These are phyloP conservation scores for Trissolcus japonicus DNA, from an alignment of 2,888 invertebrate genomes.

Conservation along the genomic window DNA sequence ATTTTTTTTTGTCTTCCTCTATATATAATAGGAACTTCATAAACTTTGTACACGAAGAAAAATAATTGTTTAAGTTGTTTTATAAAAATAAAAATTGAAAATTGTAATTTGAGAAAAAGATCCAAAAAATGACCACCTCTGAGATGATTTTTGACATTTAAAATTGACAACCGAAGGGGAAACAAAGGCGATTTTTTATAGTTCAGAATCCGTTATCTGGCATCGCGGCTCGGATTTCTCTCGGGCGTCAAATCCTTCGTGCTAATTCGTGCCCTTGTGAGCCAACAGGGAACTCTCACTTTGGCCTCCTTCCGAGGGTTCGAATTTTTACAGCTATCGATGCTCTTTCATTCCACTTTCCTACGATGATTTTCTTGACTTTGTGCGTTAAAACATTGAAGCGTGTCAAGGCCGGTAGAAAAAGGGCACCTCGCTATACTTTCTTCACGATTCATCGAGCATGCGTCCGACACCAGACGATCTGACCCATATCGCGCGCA, in stretches of 20 bases:
- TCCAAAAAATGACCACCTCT: no score
- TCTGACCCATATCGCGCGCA: slow-evolving; percentile 36
- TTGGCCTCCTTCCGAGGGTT: slow-evolving; percentile 37
- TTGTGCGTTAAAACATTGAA: slow-evolving; percentile 49
- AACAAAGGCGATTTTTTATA: slow-evolving; percentile 19
- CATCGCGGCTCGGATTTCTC: slow-evolving; percentile 24
- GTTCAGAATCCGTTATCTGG: slow-evolving; percentile 16
- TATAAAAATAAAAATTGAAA: neutral
- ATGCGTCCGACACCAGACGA: slow-evolving; percentile 23
- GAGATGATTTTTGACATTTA: slow-evolving; percentile 2
- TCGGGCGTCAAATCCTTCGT: slow-evolving; percentile 22
- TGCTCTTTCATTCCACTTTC: slow-evolving; percentile 52
- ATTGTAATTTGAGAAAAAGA: no score
- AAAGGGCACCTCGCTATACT: slow-evolving; percentile 51
- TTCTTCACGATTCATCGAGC: slow-evolving; percentile 48
- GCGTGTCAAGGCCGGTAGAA: slow-evolving; percentile 56
- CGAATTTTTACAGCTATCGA: slow-evolving; percentile 39
- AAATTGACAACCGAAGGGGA: slow-evolving; percentile 5
- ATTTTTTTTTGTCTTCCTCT: no score
- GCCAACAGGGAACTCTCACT: slow-evolving; percentile 26
- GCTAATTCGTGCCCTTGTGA: slow-evolving; percentile 31
- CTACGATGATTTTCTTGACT: slow-evolving; percentile 47
- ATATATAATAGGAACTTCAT: no score
- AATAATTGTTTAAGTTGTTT: neutral
- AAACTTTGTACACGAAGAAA: neutral